Percentiles rank a stretch among this genome's conserved stretches.
Conservation (phyloP, 2,797 vertebrate genomes). For the Amblyopsis hoosieri region DNA sequence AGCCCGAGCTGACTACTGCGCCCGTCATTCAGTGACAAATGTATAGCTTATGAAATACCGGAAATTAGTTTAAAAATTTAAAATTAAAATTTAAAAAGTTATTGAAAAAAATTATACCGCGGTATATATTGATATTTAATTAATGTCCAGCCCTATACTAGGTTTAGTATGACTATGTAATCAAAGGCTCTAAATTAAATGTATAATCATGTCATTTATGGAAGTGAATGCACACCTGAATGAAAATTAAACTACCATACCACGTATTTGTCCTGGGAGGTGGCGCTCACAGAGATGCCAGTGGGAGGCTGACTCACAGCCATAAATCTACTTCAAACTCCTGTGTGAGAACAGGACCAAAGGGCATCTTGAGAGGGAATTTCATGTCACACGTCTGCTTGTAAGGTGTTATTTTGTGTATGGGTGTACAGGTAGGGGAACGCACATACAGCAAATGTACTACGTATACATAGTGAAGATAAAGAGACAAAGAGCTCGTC, state of each 20-base stretch:
- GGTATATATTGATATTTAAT: too few species aligned
- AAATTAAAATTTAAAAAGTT: too few species aligned
- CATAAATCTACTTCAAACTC: slow-evolving; percentile 56
- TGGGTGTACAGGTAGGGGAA: background rate
- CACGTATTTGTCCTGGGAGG: background rate
- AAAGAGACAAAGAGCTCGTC: slow-evolving; percentile 43
- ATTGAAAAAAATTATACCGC: too few species aligned
- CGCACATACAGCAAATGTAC: slow-evolving; percentile 10
- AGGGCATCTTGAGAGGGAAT: background rate
- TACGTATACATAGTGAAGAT: slow-evolving; percentile 44
- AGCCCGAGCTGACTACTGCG: too few species aligned
- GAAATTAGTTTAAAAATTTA: too few species aligned
- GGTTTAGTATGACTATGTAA: background rate
- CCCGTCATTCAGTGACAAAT: too few species aligned
- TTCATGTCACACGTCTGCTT: background rate
- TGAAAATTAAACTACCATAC: background rate
- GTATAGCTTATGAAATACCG: too few species aligned
- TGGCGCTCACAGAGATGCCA: slow-evolving; percentile 23
- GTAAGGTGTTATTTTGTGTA: background rate
- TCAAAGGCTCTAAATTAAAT: background rate
- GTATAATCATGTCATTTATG: too few species aligned
- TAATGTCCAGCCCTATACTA: too few species aligned
- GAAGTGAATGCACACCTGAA: background rate
- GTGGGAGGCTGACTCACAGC: slow-evolving; percentile 45
- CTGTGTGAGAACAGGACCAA: slow-evolving; percentile 25